Conservation (phyloP, 2,113 vertebrate species). For the Fregata magnificens region DNA sequence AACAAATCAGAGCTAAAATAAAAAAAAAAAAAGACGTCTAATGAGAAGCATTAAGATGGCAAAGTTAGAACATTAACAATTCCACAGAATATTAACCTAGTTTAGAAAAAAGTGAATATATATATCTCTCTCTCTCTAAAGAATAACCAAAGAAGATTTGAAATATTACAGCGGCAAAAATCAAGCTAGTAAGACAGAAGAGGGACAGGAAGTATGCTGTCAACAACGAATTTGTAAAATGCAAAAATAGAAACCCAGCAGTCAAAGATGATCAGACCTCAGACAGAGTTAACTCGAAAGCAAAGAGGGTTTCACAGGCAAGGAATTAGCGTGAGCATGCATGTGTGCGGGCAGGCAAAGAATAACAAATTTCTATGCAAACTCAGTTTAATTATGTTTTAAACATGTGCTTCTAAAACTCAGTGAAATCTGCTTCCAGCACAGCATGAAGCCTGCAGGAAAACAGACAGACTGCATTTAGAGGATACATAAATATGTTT, state of each 20-base stretch:
- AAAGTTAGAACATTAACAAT: background rate
- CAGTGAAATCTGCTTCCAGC: background rate
- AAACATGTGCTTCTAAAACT: background rate
- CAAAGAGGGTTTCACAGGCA: background rate
- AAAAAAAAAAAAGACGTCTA: background rate
- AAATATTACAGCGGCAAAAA: background rate
- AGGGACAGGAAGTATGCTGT: background rate
- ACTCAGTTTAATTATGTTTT: background rate
- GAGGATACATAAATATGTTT: background rate
- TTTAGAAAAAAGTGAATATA: background rate
- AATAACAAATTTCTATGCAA: background rate
- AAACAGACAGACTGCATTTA: background rate
- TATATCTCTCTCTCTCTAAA: no score
- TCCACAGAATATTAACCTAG: background rate
- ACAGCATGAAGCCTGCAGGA: background rate
- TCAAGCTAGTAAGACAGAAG: background rate
- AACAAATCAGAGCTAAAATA: background rate
- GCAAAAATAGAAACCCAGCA: background rate
- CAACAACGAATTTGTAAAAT: background rate
- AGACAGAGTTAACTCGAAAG: background rate
- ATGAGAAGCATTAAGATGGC: background rate
- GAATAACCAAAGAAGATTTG: background rate
- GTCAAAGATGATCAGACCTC: background rate
- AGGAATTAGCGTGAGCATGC: rapidly evolving
- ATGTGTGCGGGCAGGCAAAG: background rate